Percentiles rank a stretch among this genome's conserved stretches.
These are phyloP conservation scores for Ennomos erosarius DNA, from an alignment of 2,888 invertebrate species.

Conservation along the genomic window DNA sequence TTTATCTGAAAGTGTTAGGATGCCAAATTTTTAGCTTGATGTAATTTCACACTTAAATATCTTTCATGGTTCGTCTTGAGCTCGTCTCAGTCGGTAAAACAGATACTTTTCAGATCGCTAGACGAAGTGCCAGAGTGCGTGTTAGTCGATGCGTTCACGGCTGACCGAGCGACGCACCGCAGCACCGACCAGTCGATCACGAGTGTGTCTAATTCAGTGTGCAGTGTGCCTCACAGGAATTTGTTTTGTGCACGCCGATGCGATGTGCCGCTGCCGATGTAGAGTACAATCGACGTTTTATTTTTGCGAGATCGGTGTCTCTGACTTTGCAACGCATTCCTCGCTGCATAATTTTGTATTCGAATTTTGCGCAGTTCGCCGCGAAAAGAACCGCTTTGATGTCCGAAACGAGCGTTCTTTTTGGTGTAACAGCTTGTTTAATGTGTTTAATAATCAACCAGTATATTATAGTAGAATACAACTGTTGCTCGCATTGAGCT, in stretches of 20 bases:
- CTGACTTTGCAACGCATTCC: constrained; percentile 67
- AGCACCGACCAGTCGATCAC: constrained; percentile 65
- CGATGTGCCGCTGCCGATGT: constrained; percentile 55
- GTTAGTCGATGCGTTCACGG: constrained; percentile 59
- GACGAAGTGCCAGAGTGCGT: constrained; percentile 25
- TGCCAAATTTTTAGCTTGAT: background rate
- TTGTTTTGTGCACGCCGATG: constrained; percentile 72
- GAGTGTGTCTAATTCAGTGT: constrained; percentile 81
- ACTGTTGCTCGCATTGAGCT: constrained; percentile 43
- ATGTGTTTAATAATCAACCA: constrained; percentile 36
- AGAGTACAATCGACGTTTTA: constrained; percentile 74
- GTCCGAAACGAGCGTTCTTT: constrained; percentile 44
- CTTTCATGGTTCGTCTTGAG: background rate
- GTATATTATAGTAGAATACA: constrained; percentile 36
- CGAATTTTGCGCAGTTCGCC: constrained; percentile 60
- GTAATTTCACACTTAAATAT: constrained; percentile 2
- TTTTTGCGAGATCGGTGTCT: constrained; percentile 74
- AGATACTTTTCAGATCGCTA: constrained; percentile 2
- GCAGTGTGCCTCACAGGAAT: constrained; percentile 77
- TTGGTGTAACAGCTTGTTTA: constrained; percentile 33
- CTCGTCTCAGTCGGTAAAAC: background rate
- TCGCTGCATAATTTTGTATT: constrained; percentile 65
- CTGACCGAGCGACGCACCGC: constrained; percentile 58
- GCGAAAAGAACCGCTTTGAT: constrained; percentile 63
- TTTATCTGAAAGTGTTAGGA: background rate